Conservation (phyloP, 2,888 invertebrate genomes). For the Cheilosia scutellata region DNA sequence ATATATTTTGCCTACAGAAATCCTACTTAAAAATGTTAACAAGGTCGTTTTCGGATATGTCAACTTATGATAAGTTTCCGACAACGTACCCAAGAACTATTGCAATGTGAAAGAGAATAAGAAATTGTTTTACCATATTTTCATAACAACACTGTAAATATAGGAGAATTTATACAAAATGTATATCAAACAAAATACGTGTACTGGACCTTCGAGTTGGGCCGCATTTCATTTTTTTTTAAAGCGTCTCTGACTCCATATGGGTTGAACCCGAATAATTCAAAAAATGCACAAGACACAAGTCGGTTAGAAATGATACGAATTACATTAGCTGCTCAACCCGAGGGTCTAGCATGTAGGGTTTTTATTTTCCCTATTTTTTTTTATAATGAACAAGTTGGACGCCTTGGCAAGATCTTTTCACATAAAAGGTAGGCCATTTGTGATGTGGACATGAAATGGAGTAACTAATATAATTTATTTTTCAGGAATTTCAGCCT, state of each 20-base stretch:
- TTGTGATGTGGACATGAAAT: too few species aligned
- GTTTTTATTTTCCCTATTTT: background rate
- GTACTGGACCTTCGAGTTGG: background rate
- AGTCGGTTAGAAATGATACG: too few species aligned
- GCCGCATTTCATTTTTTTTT: background rate
- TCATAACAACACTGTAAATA: constrained; percentile 66
- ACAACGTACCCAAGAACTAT: background rate
- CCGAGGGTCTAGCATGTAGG: background rate
- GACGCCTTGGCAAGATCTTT: too few species aligned
- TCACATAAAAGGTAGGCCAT: too few species aligned
- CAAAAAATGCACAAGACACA: too few species aligned
- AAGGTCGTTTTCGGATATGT: background rate
- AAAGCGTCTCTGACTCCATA: too few species aligned
- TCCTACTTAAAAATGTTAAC: constrained; percentile 29
- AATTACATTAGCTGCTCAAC: background rate
- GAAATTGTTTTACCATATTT: constrained; percentile 56
- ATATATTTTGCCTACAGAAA: constrained; percentile 36
- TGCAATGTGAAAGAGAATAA: constrained; percentile 35
- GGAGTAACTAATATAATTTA: too few species aligned
- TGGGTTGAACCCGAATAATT: too few species aligned
- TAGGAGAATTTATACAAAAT: constrained; percentile 65
- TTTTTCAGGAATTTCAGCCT: too few species aligned
- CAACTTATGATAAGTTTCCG: too few species aligned
- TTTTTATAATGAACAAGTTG: too few species aligned
- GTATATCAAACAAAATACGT: constrained; percentile 41